Evolutionary conservation across 2,797 vertebrate species (phyloP).

Genomic region (Acropternis orthonyx): DNA sequence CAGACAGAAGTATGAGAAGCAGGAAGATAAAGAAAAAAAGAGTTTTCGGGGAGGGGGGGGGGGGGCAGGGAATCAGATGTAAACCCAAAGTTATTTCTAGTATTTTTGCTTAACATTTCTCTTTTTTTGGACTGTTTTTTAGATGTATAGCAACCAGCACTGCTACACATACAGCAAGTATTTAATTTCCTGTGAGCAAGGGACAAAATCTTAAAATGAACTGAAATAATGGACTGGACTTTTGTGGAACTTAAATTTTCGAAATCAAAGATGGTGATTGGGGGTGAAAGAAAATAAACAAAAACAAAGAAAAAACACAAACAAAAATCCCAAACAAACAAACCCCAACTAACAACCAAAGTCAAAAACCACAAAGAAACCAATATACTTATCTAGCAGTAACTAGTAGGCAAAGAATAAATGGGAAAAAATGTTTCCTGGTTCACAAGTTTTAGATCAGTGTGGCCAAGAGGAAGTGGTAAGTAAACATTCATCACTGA

Average conservation of each 20-base stretch:
- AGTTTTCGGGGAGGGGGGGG: fast-evolving
- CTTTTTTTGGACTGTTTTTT: neutral
- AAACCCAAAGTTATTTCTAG: neutral
- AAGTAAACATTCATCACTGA: neutral
- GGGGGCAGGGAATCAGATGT: neutral
- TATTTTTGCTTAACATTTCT: neutral
- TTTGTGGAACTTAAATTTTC: neutral
- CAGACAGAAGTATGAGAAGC: neutral
- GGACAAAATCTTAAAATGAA: neutral
- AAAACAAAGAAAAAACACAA: neutral
- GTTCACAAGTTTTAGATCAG: neutral
- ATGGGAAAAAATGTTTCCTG: neutral
- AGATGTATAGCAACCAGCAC: neutral
- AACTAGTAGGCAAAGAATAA: neutral
- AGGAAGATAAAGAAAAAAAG: neutral
- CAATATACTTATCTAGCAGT: neutral
- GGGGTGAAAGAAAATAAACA: fast-evolving
- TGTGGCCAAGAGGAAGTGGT: neutral
- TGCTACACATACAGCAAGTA: fast-evolving
- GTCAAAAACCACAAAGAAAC: neutral
- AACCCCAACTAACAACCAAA: neutral
- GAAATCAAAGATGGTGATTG: neutral
- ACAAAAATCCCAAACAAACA: neutral
- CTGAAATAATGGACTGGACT: neutral
- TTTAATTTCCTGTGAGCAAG: neutral